These are phyloP conservation scores for Drosophila vallismaia DNA, from an alignment of 2,888 invertebrate genomes.

Conservation along the genomic window DNA sequence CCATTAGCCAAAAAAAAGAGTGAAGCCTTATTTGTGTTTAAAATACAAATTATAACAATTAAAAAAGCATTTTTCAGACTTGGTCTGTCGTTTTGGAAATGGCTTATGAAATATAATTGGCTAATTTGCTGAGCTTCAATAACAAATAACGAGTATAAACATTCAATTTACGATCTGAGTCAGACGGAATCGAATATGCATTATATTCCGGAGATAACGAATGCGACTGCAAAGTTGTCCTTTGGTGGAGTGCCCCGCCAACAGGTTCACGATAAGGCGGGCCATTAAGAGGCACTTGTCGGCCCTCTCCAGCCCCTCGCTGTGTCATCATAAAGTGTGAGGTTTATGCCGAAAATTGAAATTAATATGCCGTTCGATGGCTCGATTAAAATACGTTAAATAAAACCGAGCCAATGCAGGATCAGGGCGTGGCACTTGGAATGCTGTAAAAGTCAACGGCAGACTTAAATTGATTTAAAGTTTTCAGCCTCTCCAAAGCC, in stretches of 20 bases:
- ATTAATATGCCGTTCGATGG: conserved; percentile 64
- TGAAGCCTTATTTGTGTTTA: conserved; percentile 24
- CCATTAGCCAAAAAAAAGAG: conserved; percentile 21
- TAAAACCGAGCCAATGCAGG: conserved; percentile 5
- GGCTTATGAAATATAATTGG: conserved; percentile 51
- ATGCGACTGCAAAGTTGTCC: conserved; percentile 55
- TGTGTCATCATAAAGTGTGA: conserved; percentile 57
- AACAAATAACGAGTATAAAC: conserved; percentile 43
- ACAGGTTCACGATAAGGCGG: conserved; percentile 54
- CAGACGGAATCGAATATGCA: conserved; percentile 38
- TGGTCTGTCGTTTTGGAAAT: conserved; percentile 18
- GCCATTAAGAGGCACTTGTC: conserved; percentile 61
- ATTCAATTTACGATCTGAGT: conserved; percentile 49
- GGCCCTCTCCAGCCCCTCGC: not conserved
- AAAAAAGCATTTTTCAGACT: conserved; percentile 43
- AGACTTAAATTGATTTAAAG: conserved; percentile 72
- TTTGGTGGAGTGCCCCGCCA: conserved; percentile 54
- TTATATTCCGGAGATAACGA: conserved; percentile 25
- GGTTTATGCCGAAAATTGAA: conserved; percentile 69
- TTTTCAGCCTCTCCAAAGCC: conserved; percentile 23
- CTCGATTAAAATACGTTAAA: conserved; percentile 41
- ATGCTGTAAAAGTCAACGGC: conserved; percentile 22
- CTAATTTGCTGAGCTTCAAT: conserved; percentile 43
- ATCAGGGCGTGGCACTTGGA: conserved; percentile 52
- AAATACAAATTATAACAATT: conserved; percentile 54